Evolutionary conservation across 2,888 invertebrate genomes (phyloP), one percentile per base, ranked within the genome.

Genomic region (Sinopyrophorus schimmeli): DNA sequence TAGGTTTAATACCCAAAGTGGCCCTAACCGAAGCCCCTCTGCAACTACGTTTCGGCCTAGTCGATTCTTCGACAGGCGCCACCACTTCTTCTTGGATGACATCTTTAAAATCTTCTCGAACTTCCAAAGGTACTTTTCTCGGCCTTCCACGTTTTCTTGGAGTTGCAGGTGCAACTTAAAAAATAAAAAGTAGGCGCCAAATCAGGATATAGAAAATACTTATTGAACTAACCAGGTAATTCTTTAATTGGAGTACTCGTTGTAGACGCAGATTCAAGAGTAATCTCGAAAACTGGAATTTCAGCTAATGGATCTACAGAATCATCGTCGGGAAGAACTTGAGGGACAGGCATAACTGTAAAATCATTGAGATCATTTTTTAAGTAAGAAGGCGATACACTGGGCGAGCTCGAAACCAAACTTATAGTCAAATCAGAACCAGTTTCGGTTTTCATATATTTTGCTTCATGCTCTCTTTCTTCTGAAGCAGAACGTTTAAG

Each of bases 61-160:
- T 63, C 2, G 65, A 62, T 32, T 67, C 68, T 20, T 30, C 23
- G 3, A 18, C 44, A 1, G 46, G 28, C 9, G 28, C 40, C 12
- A 27, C 30, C 6, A 28, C 40, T 28, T 59, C 59, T 37, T 56
- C 55, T 20, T 54, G 60, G 49, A 47, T 60, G 31, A 44, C 57
- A 37, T 62, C 67, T 53, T 53, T 72, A 63, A 60, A 73, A 61
- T 60, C 77, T 65, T 69, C 68, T 5, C 69, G 66, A 34, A 62
- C 70, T 57, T 64, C 74, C 30, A 77, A 68, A 18, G 77, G 71
- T 6, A 66, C 63, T 59, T 78, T 76, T 41, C 76, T 68, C 1
- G 79, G 78, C 16, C 79, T 62, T 2, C 79, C 79, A n/a, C 79
- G 71, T 53, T 74, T 71, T 38, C 73, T 69, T 31, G 73, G 73